Base-by-base conservation (phyloP, 2,113 vertebrate genomes). In the Anseranas semipalmata region DNA sequence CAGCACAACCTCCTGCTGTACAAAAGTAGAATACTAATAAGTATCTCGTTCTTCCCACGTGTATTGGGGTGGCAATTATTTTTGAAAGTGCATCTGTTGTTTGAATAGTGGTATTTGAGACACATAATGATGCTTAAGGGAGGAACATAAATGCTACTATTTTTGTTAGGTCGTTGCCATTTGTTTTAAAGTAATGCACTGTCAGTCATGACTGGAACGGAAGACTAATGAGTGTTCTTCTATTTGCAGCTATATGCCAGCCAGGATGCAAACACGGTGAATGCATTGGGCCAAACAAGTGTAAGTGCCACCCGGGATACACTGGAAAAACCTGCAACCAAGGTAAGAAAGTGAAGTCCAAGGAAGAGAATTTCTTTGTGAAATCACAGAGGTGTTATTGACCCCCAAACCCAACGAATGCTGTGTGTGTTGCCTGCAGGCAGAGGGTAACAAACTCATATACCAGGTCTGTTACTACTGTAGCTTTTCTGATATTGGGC, bases 291-390 rank as follows among this genome's bases (percentile, higher is more conserved):
- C 99, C 99, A 50, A 99, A 99, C 97, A 99, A 99, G 96, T 99
- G 99, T 98, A 99, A 99, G 97, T 99, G 99, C 89, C 98, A 99
- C 59, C 98, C 98, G 1, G 99, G 99, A 85, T 99, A 98, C 97
- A 98, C 98, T 2, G 99, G 99, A 78, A 99, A 99, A 98, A 99
- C 99, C 94, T 99, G 99, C 98, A 99, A 98, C 94, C 99, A 99
- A 99, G 99, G 99, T 99, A 98, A 98, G 98, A 76, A 83, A 52
- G 32, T 18, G 18, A 48, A 56, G 35, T 53, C 33, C n/a, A 15
- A 62, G 52, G 52, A 60, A 41, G 3, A 37, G 4, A 65, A 20
- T 41, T 77, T 21, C 6, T 33, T 86, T 43, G 48, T 53, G 6
- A 82, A 59, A 52, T 52, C 6, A 5, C 24, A 39, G 33, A 41